These are phyloP conservation scores for Polyploca ridens DNA, from an alignment of 2,888 invertebrate genomes.

Conservation along the genomic window DNA sequence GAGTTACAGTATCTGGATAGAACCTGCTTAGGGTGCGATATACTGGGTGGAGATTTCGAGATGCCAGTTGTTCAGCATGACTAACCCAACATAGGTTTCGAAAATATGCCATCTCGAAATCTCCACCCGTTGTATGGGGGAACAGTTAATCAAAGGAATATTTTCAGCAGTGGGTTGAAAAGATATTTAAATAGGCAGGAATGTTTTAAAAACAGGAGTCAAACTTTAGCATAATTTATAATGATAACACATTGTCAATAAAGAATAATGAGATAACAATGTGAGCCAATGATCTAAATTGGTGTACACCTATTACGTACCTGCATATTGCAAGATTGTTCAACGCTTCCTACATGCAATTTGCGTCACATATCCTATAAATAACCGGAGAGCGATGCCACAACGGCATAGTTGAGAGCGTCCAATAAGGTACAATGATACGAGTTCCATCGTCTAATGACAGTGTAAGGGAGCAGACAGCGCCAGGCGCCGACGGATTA, in stretches of 20 bases:
- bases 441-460: neutral
- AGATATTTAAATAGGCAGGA: too few relatives aligned
- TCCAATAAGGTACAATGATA: conserved; percentile 2
- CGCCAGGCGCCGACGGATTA: conserved; percentile 6
- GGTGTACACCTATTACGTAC: conserved; percentile 8
- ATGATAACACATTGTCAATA: neutral
- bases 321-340: conserved; percentile 12
- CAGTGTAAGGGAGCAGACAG: conserved; percentile 1
- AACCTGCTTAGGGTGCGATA: too few relatives aligned
- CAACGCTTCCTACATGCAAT: conserved; percentile 13
- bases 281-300: neutral
- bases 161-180: too few relatives aligned
- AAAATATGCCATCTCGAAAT: too few relatives aligned
- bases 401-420: neutral
- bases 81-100: too few relatives aligned
- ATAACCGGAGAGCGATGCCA: conserved; percentile 13
- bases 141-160: too few relatives aligned
- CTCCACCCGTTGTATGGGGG: too few relatives aligned
- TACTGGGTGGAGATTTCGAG: too few relatives aligned
- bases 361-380: conserved; percentile 14
- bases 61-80: too few relatives aligned
- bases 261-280: neutral
- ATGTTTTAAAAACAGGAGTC: neutral
- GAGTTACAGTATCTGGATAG: too few relatives aligned
- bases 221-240: neutral